A percentile compares a stretch with the other conserved stretches of the same genome.
These are phyloP conservation scores for Gadus macrocephalus DNA, from an alignment of 2,113 vertebrate genomes.

Conservation along the genomic window DNA sequence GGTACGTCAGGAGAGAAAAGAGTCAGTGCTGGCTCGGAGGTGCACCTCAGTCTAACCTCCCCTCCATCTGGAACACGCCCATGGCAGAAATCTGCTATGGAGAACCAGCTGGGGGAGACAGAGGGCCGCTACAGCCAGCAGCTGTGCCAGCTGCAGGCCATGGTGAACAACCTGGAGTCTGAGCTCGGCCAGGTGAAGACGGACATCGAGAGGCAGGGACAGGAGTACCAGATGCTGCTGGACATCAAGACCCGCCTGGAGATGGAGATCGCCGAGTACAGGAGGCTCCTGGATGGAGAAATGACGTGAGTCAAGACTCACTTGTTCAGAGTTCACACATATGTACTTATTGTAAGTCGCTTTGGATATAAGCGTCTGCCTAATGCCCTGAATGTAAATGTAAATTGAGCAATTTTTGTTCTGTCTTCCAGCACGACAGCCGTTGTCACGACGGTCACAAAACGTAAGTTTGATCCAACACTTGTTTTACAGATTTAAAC, in stretches of 20 bases:
- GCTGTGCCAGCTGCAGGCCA: slow-evolving; percentile 57
- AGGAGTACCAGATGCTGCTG: slow-evolving; percentile 65
- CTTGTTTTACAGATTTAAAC: neutral
- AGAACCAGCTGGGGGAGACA: slow-evolving; percentile 56
- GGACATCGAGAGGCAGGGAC: slow-evolving; percentile 60
- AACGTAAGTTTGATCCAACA: slow-evolving; percentile 49
- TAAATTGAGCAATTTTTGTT: neutral
- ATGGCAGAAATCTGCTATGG: slow-evolving; percentile 63
- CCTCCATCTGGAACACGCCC: neutral
- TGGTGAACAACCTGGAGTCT: slow-evolving; percentile 49
- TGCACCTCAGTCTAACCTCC: neutral
- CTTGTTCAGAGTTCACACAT: neutral
- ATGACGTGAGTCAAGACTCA: slow-evolving; percentile 39
- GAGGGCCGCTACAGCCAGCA: slow-evolving; percentile 56
- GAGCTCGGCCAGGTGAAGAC: slow-evolving; percentile 54
- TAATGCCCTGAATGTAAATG: too few relatives aligned
- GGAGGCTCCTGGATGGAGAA: slow-evolving; percentile 73
- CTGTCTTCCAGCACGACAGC: slow-evolving; percentile 15
- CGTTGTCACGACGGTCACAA: slow-evolving; percentile 31
- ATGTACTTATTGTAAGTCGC: too few relatives aligned
- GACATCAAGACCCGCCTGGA: slow-evolving; percentile 74
- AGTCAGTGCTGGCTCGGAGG: too few relatives aligned
- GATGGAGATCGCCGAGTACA: slow-evolving; percentile 76
- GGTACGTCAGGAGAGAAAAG: too few relatives aligned
- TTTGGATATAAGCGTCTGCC: too few relatives aligned